A percentile compares a stretch with the other conserved stretches of the same genome.
Conservation (phyloP, 1,140 invertebrate genomes). For the Galendromus occidentalis region DNA sequence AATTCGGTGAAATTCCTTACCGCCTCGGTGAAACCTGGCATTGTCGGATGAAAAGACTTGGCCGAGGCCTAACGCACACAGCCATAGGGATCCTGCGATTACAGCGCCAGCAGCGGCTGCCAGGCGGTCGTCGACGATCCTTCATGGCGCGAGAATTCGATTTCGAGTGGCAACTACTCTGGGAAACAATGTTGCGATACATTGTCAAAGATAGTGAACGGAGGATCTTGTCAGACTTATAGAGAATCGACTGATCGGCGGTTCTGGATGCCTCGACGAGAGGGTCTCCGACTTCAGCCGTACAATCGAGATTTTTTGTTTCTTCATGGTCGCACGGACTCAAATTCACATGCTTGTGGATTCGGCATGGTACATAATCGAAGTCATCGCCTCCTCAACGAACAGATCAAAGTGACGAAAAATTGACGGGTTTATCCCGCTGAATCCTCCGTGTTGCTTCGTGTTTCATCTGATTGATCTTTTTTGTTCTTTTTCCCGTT, state of each 20-base stretch:
- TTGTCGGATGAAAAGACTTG: conserved; percentile 4
- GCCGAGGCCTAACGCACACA: not conserved
- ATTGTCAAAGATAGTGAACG: too few species aligned
- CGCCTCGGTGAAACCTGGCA: conserved; percentile 9
- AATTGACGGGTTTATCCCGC: not conserved
- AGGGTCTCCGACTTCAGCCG: too few species aligned
- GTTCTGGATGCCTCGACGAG: too few species aligned
- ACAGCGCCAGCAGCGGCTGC: not conserved
- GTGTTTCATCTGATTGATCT: conserved; percentile 11
- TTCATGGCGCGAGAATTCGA: not conserved
- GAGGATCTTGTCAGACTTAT: too few species aligned
- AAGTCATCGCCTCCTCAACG: too few species aligned
- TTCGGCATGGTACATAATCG: too few species aligned
- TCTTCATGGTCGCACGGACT: too few species aligned
- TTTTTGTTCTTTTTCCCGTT: not conserved
- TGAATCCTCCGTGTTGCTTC: conserved; percentile 1
- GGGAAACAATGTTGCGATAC: too few species aligned
- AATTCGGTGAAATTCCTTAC: not conserved
- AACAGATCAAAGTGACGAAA: conserved; percentile 9
- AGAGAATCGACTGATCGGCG: too few species aligned
- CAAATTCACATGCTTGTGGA: too few species aligned
- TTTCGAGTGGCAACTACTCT: too few species aligned
- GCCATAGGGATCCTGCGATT: not conserved
- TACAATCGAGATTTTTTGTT: too few species aligned
- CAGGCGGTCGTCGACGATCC: not conserved